These are phyloP conservation scores for Drosophila micromelanica DNA, from an alignment of 1,140 invertebrate species.

Conservation along the genomic window DNA sequence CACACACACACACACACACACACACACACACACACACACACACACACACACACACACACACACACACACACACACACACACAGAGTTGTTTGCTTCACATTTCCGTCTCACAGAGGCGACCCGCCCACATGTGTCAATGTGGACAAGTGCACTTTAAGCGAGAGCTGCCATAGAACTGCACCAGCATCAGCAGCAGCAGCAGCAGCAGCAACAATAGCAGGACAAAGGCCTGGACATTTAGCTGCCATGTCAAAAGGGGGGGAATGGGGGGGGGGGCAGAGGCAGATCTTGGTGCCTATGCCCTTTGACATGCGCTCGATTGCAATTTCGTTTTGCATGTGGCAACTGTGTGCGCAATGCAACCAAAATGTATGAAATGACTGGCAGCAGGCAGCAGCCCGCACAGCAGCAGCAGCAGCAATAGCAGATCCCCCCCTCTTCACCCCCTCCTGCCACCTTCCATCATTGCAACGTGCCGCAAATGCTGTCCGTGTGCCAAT, in stretches of 20 bases:
- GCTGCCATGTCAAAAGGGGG: constrained; percentile 48
- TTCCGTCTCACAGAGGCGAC: constrained; percentile 26
- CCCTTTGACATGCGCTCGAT: constrained; percentile 78
- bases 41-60: constrained; percentile 1
- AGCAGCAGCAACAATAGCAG: constrained; percentile 30
- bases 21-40: constrained; percentile 14
- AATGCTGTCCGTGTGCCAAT: constrained; percentile 46
- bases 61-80: too few relatives aligned
- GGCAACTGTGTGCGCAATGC: constrained; percentile 34
- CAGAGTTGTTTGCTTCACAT: too few relatives aligned
- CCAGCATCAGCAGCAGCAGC: constrained; percentile 7
- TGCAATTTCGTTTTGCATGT: constrained; percentile 73
- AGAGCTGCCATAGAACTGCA: constrained; percentile 29
- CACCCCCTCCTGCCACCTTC: neutral
- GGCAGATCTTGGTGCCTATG: constrained; percentile 58
- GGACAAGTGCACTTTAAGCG: constrained; percentile 80
- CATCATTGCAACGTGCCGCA: constrained; percentile 32
- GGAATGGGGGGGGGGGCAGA: neutral
- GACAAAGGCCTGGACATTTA: constrained; percentile 67
- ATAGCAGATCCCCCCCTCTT: neutral
- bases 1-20: constrained; percentile 16
- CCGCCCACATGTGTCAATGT: constrained; percentile 72
- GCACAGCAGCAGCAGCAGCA: constrained; percentile 23
- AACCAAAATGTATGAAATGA: constrained; percentile 70
- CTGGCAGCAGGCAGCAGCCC: constrained; percentile 49